These are phyloP conservation scores for Caranx ignobilis DNA, from an alignment of 2,113 vertebrate genomes.

Conservation along the genomic window DNA sequence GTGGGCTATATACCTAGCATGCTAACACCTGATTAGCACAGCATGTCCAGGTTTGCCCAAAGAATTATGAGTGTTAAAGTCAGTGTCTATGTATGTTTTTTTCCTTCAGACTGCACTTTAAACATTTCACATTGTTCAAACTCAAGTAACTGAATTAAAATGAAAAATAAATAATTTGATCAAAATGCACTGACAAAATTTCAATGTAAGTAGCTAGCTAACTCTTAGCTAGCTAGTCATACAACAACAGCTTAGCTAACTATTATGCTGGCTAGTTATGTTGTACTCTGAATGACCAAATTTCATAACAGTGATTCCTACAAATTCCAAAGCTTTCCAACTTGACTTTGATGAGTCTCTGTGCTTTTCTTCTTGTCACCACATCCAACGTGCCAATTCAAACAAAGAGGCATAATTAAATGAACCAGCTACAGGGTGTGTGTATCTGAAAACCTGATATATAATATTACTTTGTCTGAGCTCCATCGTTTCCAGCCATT, in stretches of 20 bases:
- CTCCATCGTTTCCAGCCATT: no score
- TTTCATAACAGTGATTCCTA: not conserved
- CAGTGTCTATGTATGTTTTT: not conserved
- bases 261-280: no score
- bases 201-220: not conserved
- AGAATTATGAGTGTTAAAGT: slow-evolving; percentile 3
- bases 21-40: slow-evolving; percentile 49
- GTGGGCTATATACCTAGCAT: slow-evolving; percentile 41
- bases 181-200: not conserved
- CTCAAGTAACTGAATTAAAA: not conserved
- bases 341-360: no score
- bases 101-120: not conserved
- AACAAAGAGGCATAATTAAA: no score
- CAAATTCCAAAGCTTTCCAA: no score
- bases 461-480: no score
- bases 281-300: not conserved
- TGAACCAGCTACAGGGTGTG: no score
- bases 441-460: no score
- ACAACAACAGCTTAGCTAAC: no score
- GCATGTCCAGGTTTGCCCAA: slow-evolving; percentile 11
- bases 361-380: not conserved
- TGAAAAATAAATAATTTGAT: not conserved
- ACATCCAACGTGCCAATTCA: not conserved
- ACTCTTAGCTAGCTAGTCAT: not conserved
- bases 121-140: not conserved